Percentiles rank a stretch among this genome's conserved stretches.
These are phyloP conservation scores for Nemotelus pantherinus DNA, from an alignment of 2,888 invertebrate genomes.

Conservation along the genomic window DNA sequence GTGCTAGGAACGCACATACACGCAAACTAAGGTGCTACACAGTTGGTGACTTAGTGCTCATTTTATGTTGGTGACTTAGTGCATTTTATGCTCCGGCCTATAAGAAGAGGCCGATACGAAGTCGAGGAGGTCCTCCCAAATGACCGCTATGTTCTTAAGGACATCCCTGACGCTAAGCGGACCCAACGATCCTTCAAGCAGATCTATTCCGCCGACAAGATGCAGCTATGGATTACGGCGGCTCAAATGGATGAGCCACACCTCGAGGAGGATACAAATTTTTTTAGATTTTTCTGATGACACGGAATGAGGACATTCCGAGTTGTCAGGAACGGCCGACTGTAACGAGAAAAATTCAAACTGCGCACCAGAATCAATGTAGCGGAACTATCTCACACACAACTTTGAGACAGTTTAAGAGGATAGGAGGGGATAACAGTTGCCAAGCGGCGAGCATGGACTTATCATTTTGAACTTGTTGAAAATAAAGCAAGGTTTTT, in stretches of 20 bases:
- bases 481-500: too few relatives aligned
- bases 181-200: not conserved
- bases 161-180: not conserved
- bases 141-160: not conserved
- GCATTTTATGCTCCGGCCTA: not conserved
- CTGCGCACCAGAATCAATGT: not conserved
- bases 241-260: not conserved
- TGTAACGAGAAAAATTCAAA: constrained; percentile 1
- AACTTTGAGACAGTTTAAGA: too few relatives aligned
- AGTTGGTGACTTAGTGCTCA: not conserved
- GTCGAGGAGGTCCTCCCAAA: not conserved
- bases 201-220: constrained; percentile 1
- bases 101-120: not conserved
- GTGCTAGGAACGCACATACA: not conserved
- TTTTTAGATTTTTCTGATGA: too few relatives aligned
- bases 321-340: not conserved
- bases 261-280: not conserved
- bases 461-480: too few relatives aligned
- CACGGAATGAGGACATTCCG: constrained; percentile 1
- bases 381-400: too few relatives aligned
- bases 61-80: not conserved
- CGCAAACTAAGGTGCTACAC: not conserved
- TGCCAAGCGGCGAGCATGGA: too few relatives aligned
- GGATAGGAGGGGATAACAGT: too few relatives aligned
- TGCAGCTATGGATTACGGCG: not conserved